Evolutionary conservation across 2,888 invertebrate genomes (phyloP).

Genomic region (Mythimna albipuncta): DNA sequence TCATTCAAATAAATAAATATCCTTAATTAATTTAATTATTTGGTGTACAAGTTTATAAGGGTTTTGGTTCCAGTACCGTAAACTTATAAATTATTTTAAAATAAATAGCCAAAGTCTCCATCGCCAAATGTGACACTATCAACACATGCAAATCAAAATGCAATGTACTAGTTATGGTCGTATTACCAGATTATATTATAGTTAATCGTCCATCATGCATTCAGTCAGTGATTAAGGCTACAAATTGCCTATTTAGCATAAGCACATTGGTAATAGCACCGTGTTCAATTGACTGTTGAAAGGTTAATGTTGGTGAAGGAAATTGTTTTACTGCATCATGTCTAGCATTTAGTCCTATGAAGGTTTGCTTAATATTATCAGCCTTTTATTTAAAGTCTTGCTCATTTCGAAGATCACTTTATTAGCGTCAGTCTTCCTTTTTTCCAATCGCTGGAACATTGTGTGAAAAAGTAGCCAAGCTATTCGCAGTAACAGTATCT

Average conservation of each 20-base stretch:
- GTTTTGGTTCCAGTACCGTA: too few species aligned
- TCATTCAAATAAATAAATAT: too few species aligned
- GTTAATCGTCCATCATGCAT: not conserved
- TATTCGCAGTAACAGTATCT: too few species aligned
- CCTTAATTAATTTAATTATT: too few species aligned
- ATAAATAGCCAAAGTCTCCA: too few species aligned
- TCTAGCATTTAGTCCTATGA: not conserved
- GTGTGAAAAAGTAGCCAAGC: too few species aligned
- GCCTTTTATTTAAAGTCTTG: not conserved
- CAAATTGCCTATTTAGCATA: not conserved
- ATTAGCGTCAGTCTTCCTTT: not conserved
- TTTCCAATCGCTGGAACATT: not conserved
- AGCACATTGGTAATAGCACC: not conserved
- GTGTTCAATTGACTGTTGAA: not conserved
- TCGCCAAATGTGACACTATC: too few species aligned
- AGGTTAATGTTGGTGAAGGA: not conserved
- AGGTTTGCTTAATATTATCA: not conserved
- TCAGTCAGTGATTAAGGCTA: not conserved
- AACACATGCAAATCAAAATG: too few species aligned
- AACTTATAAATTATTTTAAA: too few species aligned
- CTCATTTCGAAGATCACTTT: not conserved
- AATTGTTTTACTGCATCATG: too few species aligned
- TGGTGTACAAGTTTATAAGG: too few species aligned
- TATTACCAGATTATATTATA: not conserved
- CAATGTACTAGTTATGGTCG: too few species aligned